Conservation (phyloP, 2,888 invertebrate genomes). For the Habroteleia sp. region DNA sequence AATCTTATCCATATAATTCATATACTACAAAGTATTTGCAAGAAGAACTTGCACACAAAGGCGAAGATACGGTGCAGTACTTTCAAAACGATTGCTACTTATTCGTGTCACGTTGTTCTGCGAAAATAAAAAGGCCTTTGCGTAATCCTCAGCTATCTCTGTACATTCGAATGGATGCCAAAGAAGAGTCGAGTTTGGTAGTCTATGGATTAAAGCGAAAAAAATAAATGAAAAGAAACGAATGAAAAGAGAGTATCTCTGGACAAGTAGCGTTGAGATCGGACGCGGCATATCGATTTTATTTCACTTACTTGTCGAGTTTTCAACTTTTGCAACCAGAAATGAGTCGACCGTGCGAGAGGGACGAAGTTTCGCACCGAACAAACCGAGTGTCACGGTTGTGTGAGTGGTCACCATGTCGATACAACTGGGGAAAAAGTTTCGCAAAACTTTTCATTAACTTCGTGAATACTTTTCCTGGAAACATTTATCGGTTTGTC, state of each 20-base stretch:
- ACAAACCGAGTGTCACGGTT: constrained; percentile 21
- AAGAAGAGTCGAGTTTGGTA: constrained; percentile 64
- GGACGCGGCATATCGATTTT: constrained; percentile 78
- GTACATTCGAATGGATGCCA: constrained; percentile 73
- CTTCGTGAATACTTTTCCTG: constrained; percentile 42
- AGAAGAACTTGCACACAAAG: constrained; percentile 36
- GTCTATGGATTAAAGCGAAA: constrained; percentile 65
- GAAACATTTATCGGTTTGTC: constrained; percentile 20
- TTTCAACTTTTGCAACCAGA: constrained; percentile 66
- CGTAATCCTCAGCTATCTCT: constrained; percentile 77
- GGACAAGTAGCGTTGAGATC: constrained; percentile 65
- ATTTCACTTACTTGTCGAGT: constrained; percentile 71
- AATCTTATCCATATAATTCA: constrained; percentile 61
- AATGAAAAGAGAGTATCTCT: constrained; percentile 53
- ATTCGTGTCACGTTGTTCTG: constrained; percentile 77
- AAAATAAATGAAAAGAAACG: constrained; percentile 52
- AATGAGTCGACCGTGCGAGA: constrained; percentile 15
- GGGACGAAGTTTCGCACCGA: constrained; percentile 28
- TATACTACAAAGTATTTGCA: constrained; percentile 58
- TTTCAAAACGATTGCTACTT: constrained; percentile 74
- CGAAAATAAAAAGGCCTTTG: constrained; percentile 67
- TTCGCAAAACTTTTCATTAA: constrained; percentile 43
- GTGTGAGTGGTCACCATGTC: constrained; percentile 47
- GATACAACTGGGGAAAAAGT: constrained; percentile 19
- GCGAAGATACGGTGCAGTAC: constrained; percentile 61